These are phyloP conservation scores for Pseudoatta argentina DNA, from an alignment of 1,140 invertebrate genomes.

Conservation along the genomic window DNA sequence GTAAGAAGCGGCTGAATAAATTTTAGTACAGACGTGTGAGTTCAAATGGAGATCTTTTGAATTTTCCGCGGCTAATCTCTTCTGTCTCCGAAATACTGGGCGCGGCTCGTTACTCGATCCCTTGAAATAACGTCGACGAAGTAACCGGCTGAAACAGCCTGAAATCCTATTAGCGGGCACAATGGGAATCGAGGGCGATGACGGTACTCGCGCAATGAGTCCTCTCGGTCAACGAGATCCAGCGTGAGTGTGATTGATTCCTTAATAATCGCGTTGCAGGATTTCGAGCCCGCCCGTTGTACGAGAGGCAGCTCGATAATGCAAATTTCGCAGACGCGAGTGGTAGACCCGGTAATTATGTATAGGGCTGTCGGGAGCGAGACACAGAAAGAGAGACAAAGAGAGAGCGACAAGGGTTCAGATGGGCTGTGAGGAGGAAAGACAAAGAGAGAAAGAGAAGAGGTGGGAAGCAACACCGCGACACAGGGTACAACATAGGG, in stretches of 20 bases:
- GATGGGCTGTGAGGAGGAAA: background rate
- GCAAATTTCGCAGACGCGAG: conserved; percentile 74
- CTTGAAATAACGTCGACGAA: conserved; percentile 57
- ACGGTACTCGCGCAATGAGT: conserved; percentile 50
- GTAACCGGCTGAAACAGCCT: conserved; percentile 46
- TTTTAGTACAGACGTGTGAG: background rate
- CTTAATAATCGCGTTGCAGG: conserved; percentile 71
- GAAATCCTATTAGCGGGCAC: conserved; percentile 48
- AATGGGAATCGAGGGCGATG: conserved; percentile 40
- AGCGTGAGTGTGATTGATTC: conserved; percentile 72
- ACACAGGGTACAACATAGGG: conserved; percentile 63
- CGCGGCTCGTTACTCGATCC: conserved; percentile 23
- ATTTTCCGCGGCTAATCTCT: conserved; percentile 40
- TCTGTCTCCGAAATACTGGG: background rate
- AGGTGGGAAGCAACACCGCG: conserved; percentile 55
- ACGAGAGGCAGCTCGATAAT: conserved; percentile 69
- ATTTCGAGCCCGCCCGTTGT: conserved; percentile 44
- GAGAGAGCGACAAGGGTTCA: conserved; percentile 11
- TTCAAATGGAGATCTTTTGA: background rate
- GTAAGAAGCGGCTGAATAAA: conserved; percentile 8
- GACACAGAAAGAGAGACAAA: conserved; percentile 23
- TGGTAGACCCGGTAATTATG: conserved; percentile 75
- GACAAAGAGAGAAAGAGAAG: conserved; percentile 23
- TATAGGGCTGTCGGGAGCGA: conserved; percentile 63
- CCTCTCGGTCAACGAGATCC: conserved; percentile 35